phyloP scores from a whole-genome alignment of 2,113 vertebrate species.

The Pterocles orientalis region DNA sequence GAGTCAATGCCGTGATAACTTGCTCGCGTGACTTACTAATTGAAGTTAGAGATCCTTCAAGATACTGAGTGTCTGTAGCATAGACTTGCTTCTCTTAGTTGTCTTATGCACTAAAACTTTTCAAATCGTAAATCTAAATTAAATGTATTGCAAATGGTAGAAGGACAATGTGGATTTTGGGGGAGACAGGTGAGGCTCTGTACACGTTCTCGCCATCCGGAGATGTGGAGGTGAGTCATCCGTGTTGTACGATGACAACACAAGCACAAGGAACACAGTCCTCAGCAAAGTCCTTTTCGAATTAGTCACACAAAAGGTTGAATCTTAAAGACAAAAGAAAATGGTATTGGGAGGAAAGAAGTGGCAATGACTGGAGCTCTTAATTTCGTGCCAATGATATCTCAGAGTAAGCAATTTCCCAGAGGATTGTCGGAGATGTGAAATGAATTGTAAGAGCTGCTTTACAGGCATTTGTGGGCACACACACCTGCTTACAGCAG shows the following conservation, averaged over 20 bases:
- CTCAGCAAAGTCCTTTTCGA: slow-evolving; percentile 3
- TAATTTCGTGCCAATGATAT: slow-evolving; percentile 54
- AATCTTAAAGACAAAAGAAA: slow-evolving; percentile 46
- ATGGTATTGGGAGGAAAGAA: slow-evolving; percentile 33
- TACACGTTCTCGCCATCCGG: accelerated
- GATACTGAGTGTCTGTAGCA: background rate
- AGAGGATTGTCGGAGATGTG: slow-evolving; percentile 49
- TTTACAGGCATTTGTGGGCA: slow-evolving; percentile 52
- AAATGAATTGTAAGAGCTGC: slow-evolving; percentile 68
- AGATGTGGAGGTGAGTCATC: background rate
- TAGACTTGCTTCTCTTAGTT: background rate
- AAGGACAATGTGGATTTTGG: background rate
- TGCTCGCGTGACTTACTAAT: background rate
- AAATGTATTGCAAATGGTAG: background rate
- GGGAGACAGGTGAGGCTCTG: background rate
- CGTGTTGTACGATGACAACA: background rate
- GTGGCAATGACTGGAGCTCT: slow-evolving; percentile 21
- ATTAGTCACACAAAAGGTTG: slow-evolving; percentile 23
- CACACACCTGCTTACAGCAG: slow-evolving; percentile 67
- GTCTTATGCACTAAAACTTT: background rate
- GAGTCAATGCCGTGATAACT: background rate
- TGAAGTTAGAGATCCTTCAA: background rate
- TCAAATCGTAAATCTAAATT: background rate
- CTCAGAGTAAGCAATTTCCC: slow-evolving; percentile 63
- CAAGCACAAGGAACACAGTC: background rate